These are phyloP conservation scores for Mesoligia furuncula DNA, from an alignment of 2,888 invertebrate genomes.

Conservation along the genomic window DNA sequence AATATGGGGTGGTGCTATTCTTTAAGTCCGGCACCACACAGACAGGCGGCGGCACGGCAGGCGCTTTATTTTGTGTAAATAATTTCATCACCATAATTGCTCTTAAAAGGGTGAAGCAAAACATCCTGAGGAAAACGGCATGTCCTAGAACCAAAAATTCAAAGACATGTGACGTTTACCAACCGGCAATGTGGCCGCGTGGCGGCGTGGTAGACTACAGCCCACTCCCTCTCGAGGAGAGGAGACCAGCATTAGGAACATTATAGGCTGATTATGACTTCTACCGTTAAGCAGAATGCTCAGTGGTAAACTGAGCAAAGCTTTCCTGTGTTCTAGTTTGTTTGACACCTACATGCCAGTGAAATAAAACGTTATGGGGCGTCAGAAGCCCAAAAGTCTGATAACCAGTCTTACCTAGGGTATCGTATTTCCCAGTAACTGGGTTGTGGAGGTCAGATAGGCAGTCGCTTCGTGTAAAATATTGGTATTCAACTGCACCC, in stretches of 20 bases:
- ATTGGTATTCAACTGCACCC: too few relatives aligned
- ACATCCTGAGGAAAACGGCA: not conserved
- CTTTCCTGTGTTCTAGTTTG: not conserved
- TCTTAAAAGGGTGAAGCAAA: not conserved
- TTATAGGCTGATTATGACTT: not conserved
- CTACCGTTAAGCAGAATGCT: too few relatives aligned
- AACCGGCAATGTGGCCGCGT: not conserved
- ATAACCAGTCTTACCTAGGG: too few relatives aligned
- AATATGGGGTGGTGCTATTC: too few relatives aligned
- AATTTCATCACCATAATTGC: not conserved
- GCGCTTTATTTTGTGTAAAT: not conserved
- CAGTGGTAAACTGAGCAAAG: not conserved
- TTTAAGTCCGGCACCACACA: too few relatives aligned
- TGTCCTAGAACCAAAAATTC: not conserved
- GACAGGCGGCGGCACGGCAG: too few relatives aligned
- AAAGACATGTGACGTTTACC: not conserved
- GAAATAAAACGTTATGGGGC: too few relatives aligned
- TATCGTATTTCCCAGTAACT: too few relatives aligned
- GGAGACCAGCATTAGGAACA: not conserved
- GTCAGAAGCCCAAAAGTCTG: too few relatives aligned
- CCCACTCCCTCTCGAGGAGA: not conserved
- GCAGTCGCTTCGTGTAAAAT: too few relatives aligned
- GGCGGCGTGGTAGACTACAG: not conserved
- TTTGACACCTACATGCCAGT: too few relatives aligned
- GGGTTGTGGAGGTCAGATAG: too few relatives aligned